Evolutionary conservation across 2,113 vertebrate genomes (phyloP).

Genomic region (Carassius carassius): DNA sequence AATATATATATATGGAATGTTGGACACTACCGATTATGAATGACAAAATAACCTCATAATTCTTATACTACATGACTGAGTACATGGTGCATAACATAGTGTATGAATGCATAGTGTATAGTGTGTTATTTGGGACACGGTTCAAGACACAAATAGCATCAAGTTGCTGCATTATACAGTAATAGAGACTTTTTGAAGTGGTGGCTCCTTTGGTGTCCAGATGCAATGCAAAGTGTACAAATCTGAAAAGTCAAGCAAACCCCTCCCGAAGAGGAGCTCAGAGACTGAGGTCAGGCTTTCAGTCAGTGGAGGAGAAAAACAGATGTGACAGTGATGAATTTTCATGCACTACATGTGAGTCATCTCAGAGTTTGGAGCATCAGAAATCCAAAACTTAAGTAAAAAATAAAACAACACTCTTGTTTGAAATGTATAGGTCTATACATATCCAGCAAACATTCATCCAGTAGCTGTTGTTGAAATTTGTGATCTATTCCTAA

Average conservation of each 20-base stretch:
- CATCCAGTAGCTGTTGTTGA: not conserved
- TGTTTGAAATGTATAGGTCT: not conserved
- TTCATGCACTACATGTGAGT: not conserved
- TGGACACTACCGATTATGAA: too few species aligned
- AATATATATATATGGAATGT: too few species aligned
- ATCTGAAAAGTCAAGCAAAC: not conserved
- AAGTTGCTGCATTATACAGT: not conserved
- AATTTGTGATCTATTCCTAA: too few species aligned
- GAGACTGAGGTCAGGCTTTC: slow-evolving; percentile 22
- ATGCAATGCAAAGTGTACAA: not conserved
- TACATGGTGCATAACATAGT: too few species aligned
- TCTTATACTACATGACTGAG: too few species aligned
- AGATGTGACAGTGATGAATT: slow-evolving; percentile 34
- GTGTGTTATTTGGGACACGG: too few species aligned
- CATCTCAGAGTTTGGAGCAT: not conserved
- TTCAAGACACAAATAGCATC: not conserved
- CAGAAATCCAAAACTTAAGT: not conserved
- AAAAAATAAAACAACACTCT: too few species aligned
- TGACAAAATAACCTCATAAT: too few species aligned
- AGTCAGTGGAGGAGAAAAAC: not conserved
- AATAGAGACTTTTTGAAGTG: not conserved
- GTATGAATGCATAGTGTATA: too few species aligned
- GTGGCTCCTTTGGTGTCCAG: not conserved
- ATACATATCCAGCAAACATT: not conserved
- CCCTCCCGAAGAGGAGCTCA: not conserved